These are phyloP conservation scores for Parnassius apollo DNA, from an alignment of 2,888 invertebrate species.

Conservation along the genomic window DNA sequence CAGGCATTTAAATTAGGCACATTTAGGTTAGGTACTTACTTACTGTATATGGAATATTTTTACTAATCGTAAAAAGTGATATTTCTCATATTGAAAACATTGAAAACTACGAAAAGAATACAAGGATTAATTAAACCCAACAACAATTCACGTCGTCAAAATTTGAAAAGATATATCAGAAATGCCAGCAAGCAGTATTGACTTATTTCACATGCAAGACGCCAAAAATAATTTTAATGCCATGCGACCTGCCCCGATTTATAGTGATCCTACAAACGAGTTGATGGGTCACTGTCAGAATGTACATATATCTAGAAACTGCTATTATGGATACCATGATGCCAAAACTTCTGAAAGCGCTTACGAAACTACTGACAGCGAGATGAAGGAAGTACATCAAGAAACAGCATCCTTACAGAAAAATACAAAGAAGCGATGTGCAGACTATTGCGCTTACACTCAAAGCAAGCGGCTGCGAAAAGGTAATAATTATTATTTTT, in stretches of 20 bases:
- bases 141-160: neutral
- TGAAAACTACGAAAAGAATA: too few relatives aligned
- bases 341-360: conserved; percentile 41
- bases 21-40: too few relatives aligned
- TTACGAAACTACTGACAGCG: conserved; percentile 58
- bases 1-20: too few relatives aligned
- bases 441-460: conserved; percentile 58
- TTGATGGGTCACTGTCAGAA: conserved; percentile 67
- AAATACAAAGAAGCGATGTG: conserved; percentile 65
- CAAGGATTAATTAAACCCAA: too few relatives aligned
- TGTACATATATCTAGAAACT: conserved; percentile 74
- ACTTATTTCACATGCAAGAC: conserved; percentile 63
- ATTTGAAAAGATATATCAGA: conserved; percentile 25
- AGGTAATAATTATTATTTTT: conserved; percentile 57
- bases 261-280: conserved; percentile 54
- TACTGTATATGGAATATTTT: too few relatives aligned
- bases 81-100: too few relatives aligned
- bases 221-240: conserved; percentile 74
- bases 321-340: conserved; percentile 77
- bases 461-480: conserved; percentile 67
- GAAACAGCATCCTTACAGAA: conserved; percentile 39
- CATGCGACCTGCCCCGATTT: conserved; percentile 69
- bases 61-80: too few relatives aligned
- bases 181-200: conserved; percentile 71
- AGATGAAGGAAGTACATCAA: conserved; percentile 61